Evolutionary conservation across 2,888 invertebrate genomes (phyloP), one percentile per base, ranked within the genome.

Genomic region (Noctua fimbriata): DNA sequence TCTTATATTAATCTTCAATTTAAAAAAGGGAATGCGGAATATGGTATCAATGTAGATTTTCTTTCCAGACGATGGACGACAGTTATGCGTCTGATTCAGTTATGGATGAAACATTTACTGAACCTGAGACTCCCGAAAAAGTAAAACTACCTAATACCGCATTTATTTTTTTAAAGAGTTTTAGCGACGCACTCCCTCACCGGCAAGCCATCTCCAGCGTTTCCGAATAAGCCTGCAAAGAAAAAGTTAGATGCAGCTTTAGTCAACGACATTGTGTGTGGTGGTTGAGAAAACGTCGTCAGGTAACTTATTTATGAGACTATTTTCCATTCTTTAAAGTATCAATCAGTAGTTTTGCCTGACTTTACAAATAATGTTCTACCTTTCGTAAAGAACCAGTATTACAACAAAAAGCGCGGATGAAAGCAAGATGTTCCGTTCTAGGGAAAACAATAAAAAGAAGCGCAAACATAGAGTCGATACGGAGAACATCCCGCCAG

Each of bases 341-440:
- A 18, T 65, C 3, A 44, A 82, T 69, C 14, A 24, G 9, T 7
- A 49, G 24, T n/a, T n/a, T 24, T 24, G 2, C 18, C 10, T 10
- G 16, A 18, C 24, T 24, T 52, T 9, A 60, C 18, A n/a, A 14
- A 52, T 18, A 0, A 16, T 24, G 69, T n/a, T n/a, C n/a, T n/a
- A 21, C 79, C 55, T 65, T 55, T 80, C 76, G 76, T 69, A 74
- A 92, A 97, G 97, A 73, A 96, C 95, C n/a, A 96, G 97, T n/a
- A 97, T 97, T n/a, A 97, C 97, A 41, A 97, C 97, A 0, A 97
- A 97, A 92, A 97, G 97, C 88, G 97, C 97, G 0, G 97, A 97
- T 89, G 97, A 97, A 91, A 97, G 97, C 86, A 97, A 97, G 93
- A 97, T 97, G 97, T 93, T 94, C 67, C 96, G 96, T 44, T 93